Evolutionary conservation across 2,113 vertebrate genomes (phyloP), one percentile per base, ranked within the genome.

Genomic region (Plectropomus leopardus): DNA sequence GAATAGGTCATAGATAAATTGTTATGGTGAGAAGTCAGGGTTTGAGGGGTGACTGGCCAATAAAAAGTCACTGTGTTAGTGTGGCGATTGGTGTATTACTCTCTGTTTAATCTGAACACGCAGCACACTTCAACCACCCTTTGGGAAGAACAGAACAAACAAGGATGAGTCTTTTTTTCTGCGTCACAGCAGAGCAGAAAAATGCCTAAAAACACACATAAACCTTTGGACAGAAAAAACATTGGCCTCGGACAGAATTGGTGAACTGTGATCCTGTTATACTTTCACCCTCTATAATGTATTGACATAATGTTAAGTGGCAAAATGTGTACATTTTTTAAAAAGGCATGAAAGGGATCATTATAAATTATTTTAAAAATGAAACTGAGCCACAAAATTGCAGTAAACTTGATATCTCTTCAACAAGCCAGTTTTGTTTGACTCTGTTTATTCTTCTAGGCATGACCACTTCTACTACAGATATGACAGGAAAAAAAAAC

Each of bases 111-210:
- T 75, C 32, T 57, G 60, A 74, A 48, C 82, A 79, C 48, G 64
- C 72, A 76, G 59, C 16, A 34, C 72, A 83, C 81, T 81, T 86
- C 72, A 86, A 78, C 57, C 70, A 81, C 72, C 84, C 45, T 69
- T 69, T 47, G 24, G 51, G 48, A 65, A n/a, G n/a, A n/a, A n/a
- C 23, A 76, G 36, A 86, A 65, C 72, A 89, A 91, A 89, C 81
- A 76, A 58, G 63, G 70, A 66, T 47, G 66, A 58, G 24, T 58
- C 55, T 48, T 8, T 30, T 45, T 32, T 51, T 72, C 66, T 79
- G 78, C 71, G 48, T 84, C 75, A 86, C 51, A 59, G 23, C 65
- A 53, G 10, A 72, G 26, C 2, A 15, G 63, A 70, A 28, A 24
- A 17, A 60, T 16, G 1, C 24, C 23, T 5, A 2, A 30, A 77